Percentiles rank a stretch among this genome's conserved stretches.
Evolutionary conservation across 2,888 invertebrate species (phyloP).

Genomic region (Aspidiotus rigidus): DNA sequence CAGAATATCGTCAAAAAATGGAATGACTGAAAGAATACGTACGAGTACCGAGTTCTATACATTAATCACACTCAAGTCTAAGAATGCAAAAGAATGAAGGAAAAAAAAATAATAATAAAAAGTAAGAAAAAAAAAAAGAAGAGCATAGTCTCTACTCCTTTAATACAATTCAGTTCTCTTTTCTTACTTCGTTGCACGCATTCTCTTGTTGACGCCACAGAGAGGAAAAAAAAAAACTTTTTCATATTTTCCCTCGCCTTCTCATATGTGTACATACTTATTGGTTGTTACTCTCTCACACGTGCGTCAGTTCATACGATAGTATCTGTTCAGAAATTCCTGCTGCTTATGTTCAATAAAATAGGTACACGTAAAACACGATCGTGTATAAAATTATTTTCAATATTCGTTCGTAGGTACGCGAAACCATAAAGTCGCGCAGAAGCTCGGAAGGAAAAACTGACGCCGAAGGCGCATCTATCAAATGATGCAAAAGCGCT

Average conservation of each 20-base stretch:
- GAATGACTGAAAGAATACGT: constrained; percentile 30
- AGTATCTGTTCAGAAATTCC: too few species aligned
- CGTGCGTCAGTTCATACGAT: too few species aligned
- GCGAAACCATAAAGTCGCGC: too few species aligned
- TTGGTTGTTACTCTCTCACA: too few species aligned
- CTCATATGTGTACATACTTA: too few species aligned
- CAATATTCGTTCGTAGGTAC: too few species aligned
- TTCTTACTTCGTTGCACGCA: constrained; percentile 3
- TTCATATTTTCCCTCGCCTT: constrained; percentile 8
- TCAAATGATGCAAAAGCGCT: too few species aligned
- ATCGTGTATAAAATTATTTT: too few species aligned
- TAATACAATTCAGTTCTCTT: constrained; percentile 17
- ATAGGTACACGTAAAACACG: too few species aligned
- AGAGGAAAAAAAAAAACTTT: constrained; percentile 19
- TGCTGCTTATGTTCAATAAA: too few species aligned
- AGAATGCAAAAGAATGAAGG: constrained; percentile 27
- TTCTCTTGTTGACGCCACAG: constrained; percentile 27
- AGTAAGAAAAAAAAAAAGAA: constrained; percentile 20
- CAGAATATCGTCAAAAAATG: constrained; percentile 33
- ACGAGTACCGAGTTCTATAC: constrained; percentile 22
- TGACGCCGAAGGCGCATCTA: too few species aligned
- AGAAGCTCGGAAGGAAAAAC: too few species aligned
- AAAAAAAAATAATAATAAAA: constrained; percentile 8
- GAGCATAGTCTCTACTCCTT: constrained; percentile 22
- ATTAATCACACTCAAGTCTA: constrained; percentile 32